phyloP scores from a whole-genome alignment of 2,113 vertebrate genomes.

The Nycticorax nycticorax region DNA sequence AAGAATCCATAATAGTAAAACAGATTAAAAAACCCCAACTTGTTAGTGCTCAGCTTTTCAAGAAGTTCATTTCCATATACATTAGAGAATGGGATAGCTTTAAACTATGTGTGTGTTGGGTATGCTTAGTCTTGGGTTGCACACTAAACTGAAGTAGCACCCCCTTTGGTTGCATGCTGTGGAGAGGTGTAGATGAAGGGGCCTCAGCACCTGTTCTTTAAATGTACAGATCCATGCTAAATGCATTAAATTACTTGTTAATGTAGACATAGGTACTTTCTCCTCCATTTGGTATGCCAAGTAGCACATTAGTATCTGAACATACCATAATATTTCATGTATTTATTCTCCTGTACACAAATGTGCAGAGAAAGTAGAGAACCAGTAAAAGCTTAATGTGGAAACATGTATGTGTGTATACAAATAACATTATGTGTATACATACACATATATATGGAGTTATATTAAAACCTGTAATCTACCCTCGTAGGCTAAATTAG shows the following conservation, averaged over 20 bases:
- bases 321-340: not conserved
- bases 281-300: not conserved
- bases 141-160: not conserved
- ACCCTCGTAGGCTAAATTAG: not conserved
- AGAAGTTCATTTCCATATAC: accelerated
- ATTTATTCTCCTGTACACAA: not conserved
- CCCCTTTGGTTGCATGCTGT: accelerated
- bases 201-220: not conserved
- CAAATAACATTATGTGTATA: not conserved
- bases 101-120: not conserved
- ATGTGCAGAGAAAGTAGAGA: not conserved
- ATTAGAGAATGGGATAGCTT: not conserved
- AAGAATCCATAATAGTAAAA: accelerated
- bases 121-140: not conserved
- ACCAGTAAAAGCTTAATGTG: not conserved
- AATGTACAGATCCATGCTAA: not conserved
- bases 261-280: not conserved
- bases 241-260: not conserved
- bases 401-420: not conserved
- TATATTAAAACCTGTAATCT: not conserved
- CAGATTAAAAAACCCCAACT: not conserved
- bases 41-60: not conserved
- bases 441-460: not conserved
- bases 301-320: not conserved
- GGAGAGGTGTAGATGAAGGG: not conserved